phyloP scores from a whole-genome alignment of 2,797 vertebrate genomes.

The Tenualosa thibaudeaui region DNA sequence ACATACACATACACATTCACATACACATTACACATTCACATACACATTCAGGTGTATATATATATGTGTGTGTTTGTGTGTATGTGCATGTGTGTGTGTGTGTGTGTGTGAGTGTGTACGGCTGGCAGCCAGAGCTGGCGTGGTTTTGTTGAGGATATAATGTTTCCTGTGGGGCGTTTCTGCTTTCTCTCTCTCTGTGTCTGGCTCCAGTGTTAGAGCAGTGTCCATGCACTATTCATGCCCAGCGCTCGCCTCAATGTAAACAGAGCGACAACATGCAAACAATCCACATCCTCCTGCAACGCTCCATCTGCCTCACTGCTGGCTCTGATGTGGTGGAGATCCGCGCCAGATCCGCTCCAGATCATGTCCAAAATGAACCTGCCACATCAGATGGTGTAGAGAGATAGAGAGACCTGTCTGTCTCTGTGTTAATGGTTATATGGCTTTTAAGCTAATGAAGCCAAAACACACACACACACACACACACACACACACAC shows the following conservation, averaged over 20 bases:
- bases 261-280: background rate
- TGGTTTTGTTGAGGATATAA: background rate
- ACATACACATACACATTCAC: too few species aligned
- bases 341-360: background rate
- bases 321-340: background rate
- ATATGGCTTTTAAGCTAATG: conserved; percentile 20
- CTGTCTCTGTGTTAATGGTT: background rate
- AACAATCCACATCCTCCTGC: background rate
- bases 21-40: too few species aligned
- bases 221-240: background rate
- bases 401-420: background rate
- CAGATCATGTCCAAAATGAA: background rate
- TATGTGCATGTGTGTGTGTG: background rate
- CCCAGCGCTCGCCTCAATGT: background rate
- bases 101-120: background rate
- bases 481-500: background rate
- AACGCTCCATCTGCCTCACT: background rate
- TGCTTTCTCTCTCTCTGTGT: background rate
- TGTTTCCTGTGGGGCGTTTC: background rate
- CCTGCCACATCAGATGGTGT: background rate
- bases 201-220: too few species aligned
- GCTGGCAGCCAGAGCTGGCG: background rate
- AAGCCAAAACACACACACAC: background rate
- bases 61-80: background rate
- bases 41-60: background rate